A percentile compares a stretch with the other conserved stretches of the same genome.
Evolutionary conservation across 2,113 vertebrate genomes (phyloP).

Genomic region (Nipponia nippon): DNA sequence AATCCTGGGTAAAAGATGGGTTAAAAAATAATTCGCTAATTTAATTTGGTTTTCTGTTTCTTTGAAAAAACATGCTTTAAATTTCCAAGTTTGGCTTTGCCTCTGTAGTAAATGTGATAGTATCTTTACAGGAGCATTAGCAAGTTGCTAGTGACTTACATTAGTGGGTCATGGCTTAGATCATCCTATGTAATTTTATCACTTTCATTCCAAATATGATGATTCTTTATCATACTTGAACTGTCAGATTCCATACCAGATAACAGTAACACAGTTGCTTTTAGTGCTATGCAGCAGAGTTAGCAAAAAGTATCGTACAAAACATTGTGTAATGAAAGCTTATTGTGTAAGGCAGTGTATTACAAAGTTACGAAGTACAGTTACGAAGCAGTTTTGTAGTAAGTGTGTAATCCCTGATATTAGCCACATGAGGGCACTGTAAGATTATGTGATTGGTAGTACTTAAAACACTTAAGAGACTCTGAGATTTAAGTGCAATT

Average conservation of each 20-base stretch:
- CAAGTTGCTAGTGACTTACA: background rate
- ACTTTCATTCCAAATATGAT: background rate
- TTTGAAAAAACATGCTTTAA: background rate
- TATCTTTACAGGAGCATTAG: background rate
- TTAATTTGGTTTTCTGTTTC: background rate
- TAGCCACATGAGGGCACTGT: slow-evolving; percentile 64
- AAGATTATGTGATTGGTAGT: background rate
- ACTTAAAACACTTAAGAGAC: accelerated
- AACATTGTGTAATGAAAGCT: background rate
- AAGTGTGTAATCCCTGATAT: background rate
- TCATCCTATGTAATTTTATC: background rate
- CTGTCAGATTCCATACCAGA: background rate
- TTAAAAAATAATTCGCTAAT: background rate
- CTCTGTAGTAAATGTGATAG: background rate
- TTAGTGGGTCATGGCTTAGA: background rate
- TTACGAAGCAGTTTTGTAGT: background rate
- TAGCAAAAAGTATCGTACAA: background rate
- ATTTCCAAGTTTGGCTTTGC: background rate
- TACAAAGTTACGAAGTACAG: background rate
- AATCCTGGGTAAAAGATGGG: background rate
- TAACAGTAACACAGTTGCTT: background rate
- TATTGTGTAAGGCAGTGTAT: background rate
- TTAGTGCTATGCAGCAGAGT: background rate
- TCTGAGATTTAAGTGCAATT: background rate
- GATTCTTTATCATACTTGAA: background rate